Evolutionary conservation across 1,140 invertebrate species (phyloP).

Genomic region (Dendroctonus valens): DNA sequence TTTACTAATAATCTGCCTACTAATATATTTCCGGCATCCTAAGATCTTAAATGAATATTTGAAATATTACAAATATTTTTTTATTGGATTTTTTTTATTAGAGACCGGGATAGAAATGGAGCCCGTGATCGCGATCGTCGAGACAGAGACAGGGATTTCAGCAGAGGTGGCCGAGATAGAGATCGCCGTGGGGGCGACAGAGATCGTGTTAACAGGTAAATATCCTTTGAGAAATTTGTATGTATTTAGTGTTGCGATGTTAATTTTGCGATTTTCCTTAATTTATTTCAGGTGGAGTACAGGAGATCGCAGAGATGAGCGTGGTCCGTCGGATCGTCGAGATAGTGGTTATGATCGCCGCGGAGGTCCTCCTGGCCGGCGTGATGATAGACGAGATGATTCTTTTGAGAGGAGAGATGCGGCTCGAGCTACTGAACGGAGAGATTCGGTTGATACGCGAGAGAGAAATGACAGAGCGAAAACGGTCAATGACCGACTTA

Average conservation of each 20-base stretch:
- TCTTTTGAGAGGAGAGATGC: constrained; percentile 6
- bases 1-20: no score
- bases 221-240: neutral
- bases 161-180: constrained; percentile 39
- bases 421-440: constrained; percentile 2
- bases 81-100: constrained; percentile 22
- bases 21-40: no score
- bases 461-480: constrained; percentile 43
- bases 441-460: constrained; percentile 25
- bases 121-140: constrained; percentile 35
- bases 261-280: neutral
- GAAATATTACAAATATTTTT: no score
- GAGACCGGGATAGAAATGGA: constrained; percentile 42
- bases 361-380: neutral
- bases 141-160: constrained; percentile 43
- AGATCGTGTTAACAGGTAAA: constrained; percentile 16
- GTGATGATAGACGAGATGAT: constrained; percentile 13
- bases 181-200: constrained; percentile 19
- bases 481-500: constrained; percentile 44
- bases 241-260: neutral
- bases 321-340: constrained; percentile 30
- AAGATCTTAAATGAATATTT: no score
- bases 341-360: constrained; percentile 41
- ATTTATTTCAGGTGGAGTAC: neutral
- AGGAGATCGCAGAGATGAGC: constrained; percentile 28